phyloP scores from a whole-genome alignment of 2,888 invertebrate genomes.

The Pyralis farinalis region DNA sequence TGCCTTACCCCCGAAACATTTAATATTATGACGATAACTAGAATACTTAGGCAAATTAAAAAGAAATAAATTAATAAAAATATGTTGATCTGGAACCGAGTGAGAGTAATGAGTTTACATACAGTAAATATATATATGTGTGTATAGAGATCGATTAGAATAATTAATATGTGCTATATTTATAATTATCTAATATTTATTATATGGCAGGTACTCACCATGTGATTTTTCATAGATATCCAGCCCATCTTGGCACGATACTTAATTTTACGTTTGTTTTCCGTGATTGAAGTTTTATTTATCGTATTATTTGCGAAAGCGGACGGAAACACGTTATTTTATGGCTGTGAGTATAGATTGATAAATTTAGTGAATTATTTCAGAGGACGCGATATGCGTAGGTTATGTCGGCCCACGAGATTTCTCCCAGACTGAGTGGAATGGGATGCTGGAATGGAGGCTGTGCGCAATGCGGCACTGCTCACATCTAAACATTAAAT shows the following conservation, averaged over 20 bases:
- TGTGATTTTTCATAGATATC: slow-evolving; percentile 78
- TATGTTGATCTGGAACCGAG: too few relatives aligned
- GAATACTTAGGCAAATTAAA: too few relatives aligned
- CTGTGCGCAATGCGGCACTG: slow-evolving; percentile 78
- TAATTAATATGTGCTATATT: too few relatives aligned
- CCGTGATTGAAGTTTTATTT: slow-evolving; percentile 40
- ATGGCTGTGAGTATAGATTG: slow-evolving; percentile 21
- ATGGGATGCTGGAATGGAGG: slow-evolving; percentile 46
- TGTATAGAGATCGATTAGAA: too few relatives aligned
- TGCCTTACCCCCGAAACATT: too few relatives aligned
- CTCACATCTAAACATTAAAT: slow-evolving; percentile 46
- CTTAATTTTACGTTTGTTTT: slow-evolving; percentile 55
- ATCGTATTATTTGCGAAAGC: slow-evolving; percentile 20
- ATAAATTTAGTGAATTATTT: slow-evolving; percentile 21
- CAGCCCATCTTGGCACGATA: slow-evolving; percentile 70
- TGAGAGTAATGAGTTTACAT: too few relatives aligned
- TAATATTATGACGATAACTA: too few relatives aligned
- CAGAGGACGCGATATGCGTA: slow-evolving; percentile 36
- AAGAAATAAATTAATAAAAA: too few relatives aligned
- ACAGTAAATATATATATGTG: too few relatives aligned
- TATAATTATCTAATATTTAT: too few relatives aligned
- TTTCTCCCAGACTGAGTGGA: slow-evolving; percentile 70
- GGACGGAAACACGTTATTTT: slow-evolving; percentile 25
- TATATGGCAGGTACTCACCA: slow-evolving; percentile 64
- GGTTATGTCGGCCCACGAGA: slow-evolving; percentile 69